Evolutionary conservation across 2,113 vertebrate genomes (phyloP), one percentile per base, ranked within the genome.

Genomic region (Otus sunia): DNA sequence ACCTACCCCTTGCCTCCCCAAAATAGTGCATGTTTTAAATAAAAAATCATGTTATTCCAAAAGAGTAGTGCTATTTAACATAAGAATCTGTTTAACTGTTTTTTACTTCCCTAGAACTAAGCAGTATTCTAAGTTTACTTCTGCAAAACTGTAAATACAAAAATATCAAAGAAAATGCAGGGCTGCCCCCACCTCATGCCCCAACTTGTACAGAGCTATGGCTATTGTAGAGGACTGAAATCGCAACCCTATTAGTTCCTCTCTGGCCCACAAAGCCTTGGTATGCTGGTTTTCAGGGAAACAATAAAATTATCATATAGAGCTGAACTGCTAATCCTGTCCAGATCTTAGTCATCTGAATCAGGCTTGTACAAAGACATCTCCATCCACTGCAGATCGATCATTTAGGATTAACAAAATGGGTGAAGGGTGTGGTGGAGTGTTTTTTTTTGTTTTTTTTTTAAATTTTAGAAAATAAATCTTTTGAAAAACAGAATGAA

Each of bases 401-500:
- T 72, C 5, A 63, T 13, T 77, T 69, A 84, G 7, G 15, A 72
- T 47, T 68, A 52, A 52, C 5, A 45, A 80, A 84, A 66, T 20
- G 16, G 10, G 8, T 52, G 36, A 76, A 37, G 13, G 9, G 3
- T 39, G 3, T 29, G 9, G 1, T 5, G 4, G 4, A 52, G 11
- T 39, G 18, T 27, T 43, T 15, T 1, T 36, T 23, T 47, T 59
- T 71, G 10, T 12, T 30, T 17, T 22, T 59, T 22, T 47, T 36
- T 23, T 2, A 25, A 41, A 52, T 2, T 0, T 49, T 79, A 62
- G 14, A 56, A 69, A 81, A 74, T 2, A 69, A 55, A 60, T 64
- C 3, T 39, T 80, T 69, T 69, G 8, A 93, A 72, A 76, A 26
- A 32, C 4, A 34, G 15, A 68, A 50, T 27, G 18, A 80, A 56